These are phyloP conservation scores for Nomada ruficornis DNA, from an alignment of 2,888 invertebrate genomes.

Conservation along the genomic window DNA sequence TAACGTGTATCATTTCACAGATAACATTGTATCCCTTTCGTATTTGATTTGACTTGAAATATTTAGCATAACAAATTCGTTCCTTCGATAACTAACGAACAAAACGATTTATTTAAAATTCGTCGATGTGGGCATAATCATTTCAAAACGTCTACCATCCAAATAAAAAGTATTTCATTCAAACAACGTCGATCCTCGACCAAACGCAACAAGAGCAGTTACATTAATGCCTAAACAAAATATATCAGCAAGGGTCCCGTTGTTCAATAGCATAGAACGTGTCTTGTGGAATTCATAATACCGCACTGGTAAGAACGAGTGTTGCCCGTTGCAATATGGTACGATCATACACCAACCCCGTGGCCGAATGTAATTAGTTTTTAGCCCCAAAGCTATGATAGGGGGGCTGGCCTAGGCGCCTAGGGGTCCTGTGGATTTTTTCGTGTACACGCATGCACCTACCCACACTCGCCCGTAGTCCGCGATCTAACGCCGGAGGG, in stretches of 20 bases:
- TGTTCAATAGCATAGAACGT: not conserved
- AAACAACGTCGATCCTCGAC: too few species aligned
- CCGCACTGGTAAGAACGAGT: constrained; percentile 70
- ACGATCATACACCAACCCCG: constrained; percentile 72
- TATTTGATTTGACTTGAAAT: too few species aligned
- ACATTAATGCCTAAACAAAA: too few species aligned
- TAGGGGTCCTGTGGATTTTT: constrained; percentile 65
- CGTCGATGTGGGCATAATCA: too few species aligned
- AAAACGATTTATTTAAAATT: too few species aligned
- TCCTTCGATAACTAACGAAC: too few species aligned
- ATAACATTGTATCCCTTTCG: too few species aligned
- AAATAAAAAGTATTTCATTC: too few species aligned
- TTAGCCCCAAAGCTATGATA: constrained; percentile 81
- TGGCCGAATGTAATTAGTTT: constrained; percentile 82
- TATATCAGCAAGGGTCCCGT: not conserved
- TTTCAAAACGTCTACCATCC: too few species aligned
- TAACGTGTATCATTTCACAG: too few species aligned
- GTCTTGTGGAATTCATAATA: constrained; percentile 72
- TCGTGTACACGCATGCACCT: constrained; percentile 18
- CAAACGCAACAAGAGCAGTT: too few species aligned
- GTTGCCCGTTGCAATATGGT: constrained; percentile 79
- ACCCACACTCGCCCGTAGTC: constrained; percentile 50
- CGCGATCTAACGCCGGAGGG: constrained; percentile 64
- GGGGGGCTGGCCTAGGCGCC: constrained; percentile 73
- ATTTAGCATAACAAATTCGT: too few species aligned